phyloP scores from a whole-genome alignment of 2,113 vertebrate species.

The Rhizomys pruinosus region DNA sequence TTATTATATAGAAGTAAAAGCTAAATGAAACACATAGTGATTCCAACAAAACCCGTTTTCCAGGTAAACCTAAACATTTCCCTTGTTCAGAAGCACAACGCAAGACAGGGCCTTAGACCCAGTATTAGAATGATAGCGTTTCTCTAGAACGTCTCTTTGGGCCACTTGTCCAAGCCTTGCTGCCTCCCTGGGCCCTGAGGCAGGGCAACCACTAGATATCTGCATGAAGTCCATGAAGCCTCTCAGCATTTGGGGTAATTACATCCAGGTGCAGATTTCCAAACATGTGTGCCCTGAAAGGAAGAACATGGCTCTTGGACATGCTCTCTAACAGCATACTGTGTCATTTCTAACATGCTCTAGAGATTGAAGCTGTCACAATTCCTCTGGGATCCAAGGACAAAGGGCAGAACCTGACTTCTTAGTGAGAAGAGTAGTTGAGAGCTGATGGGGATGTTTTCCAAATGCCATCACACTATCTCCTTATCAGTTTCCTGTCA shows the following conservation, averaged over 20 bases:
- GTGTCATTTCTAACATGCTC: not conserved
- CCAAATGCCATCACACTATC: not conserved
- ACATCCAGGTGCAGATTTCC: not conserved
- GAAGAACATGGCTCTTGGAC: not conserved
- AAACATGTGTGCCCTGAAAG: not conserved
- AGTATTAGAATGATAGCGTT: not conserved
- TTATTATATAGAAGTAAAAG: not conserved
- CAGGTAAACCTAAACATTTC: not conserved
- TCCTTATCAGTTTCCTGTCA: not conserved
- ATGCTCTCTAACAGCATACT: not conserved
- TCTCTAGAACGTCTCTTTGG: not conserved
- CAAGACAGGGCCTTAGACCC: not conserved
- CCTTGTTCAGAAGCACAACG: not conserved
- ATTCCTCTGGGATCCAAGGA: not conserved
- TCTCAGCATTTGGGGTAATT: not conserved
- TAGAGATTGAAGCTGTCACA: not conserved
- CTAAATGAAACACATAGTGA: not conserved
- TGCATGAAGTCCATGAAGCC: rapidly evolving
- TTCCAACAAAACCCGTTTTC: not conserved
- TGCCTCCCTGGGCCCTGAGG: not conserved
- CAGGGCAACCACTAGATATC: not conserved
- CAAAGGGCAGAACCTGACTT: not conserved
- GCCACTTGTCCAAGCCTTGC: not conserved
- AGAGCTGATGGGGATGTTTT: not conserved
- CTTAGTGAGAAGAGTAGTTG: not conserved